Evolutionary conservation across 2,888 invertebrate genomes (phyloP).

Genomic region (Fragum sueziense): DNA sequence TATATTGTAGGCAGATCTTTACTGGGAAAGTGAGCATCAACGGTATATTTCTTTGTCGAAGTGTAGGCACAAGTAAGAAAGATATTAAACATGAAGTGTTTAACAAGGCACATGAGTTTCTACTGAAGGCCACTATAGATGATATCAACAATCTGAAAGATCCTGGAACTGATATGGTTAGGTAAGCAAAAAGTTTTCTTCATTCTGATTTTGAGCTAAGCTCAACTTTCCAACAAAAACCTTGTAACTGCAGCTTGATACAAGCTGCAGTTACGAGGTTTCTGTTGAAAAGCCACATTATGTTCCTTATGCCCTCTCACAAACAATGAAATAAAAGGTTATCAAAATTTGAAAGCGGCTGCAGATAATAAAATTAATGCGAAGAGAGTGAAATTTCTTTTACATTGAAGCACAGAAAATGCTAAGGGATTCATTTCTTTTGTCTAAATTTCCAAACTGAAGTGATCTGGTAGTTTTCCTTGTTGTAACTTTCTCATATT

Average conservation of each 20-base stretch:
- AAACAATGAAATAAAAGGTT: background rate
- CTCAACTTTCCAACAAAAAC: too few species aligned
- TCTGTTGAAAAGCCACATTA: too few species aligned
- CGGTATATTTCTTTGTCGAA: constrained; percentile 66
- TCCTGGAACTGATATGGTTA: constrained; percentile 66
- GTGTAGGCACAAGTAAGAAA: constrained; percentile 71
- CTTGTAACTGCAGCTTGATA: too few species aligned
- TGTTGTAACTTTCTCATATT: too few species aligned
- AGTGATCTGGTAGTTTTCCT: too few species aligned
- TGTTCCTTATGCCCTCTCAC: background rate
- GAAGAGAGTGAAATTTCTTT: background rate
- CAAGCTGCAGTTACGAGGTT: too few species aligned
- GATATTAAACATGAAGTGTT: constrained; percentile 72
- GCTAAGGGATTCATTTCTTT: too few species aligned
- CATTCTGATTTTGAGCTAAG: too few species aligned
- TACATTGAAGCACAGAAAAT: too few species aligned
- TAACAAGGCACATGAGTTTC: constrained; percentile 66
- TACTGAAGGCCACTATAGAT: constrained; percentile 60
- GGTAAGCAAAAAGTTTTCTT: constrained; percentile 51
- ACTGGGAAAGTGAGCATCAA: constrained; percentile 66
- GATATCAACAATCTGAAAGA: constrained; percentile 69
- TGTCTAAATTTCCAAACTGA: too few species aligned
- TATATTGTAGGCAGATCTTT: constrained; percentile 61
- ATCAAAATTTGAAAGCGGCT: background rate
- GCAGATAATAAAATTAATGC: background rate